Conservation (phyloP, 2,888 invertebrate genomes). For the Dromius quadrimaculatus region DNA sequence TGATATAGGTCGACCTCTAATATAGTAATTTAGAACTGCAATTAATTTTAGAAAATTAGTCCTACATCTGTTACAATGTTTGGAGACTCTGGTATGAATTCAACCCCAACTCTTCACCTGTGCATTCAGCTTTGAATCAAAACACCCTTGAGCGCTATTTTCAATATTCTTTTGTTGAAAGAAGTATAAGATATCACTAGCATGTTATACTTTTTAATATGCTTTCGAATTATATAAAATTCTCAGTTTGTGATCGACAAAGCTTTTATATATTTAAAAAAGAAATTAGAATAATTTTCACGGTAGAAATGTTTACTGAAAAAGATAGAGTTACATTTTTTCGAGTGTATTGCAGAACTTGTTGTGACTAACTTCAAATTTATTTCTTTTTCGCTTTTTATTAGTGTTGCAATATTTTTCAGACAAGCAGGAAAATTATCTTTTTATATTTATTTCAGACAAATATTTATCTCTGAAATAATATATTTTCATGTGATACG, state of each 20-base stretch:
- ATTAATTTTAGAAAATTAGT: no score
- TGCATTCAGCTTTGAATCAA: slow-evolving; percentile 35
- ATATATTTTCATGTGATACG: no score
- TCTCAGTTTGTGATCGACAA: slow-evolving; percentile 1
- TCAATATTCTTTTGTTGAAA: slow-evolving; percentile 51
- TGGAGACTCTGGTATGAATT: no score
- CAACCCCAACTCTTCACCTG: slow-evolving; percentile 30
- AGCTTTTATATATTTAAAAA: slow-evolving; percentile 47
- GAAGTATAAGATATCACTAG: slow-evolving; percentile 48
- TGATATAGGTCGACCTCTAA: no score
- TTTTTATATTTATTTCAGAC: no score
- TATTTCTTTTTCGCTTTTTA: slow-evolving; percentile 33
- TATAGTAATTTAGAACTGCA: no score
- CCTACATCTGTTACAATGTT: no score
- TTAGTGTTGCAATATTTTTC: no score
- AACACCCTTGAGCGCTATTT: slow-evolving; percentile 41
- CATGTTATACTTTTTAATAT: slow-evolving; percentile 42
- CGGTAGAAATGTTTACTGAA: slow-evolving; percentile 44
- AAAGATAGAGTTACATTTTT: slow-evolving; percentile 36
- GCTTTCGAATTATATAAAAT: slow-evolving; percentile 24
- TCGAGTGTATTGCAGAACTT: slow-evolving; percentile 16
- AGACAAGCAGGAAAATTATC: no score
- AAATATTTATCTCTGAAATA: no score
- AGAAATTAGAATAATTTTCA: slow-evolving; percentile 38
- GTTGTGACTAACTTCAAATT: slow-evolving; percentile 37